Evolutionary conservation across 2,888 invertebrate species (phyloP), one percentile per base, ranked within the genome.

Genomic region (Mongoloraphidia duomilia): DNA sequence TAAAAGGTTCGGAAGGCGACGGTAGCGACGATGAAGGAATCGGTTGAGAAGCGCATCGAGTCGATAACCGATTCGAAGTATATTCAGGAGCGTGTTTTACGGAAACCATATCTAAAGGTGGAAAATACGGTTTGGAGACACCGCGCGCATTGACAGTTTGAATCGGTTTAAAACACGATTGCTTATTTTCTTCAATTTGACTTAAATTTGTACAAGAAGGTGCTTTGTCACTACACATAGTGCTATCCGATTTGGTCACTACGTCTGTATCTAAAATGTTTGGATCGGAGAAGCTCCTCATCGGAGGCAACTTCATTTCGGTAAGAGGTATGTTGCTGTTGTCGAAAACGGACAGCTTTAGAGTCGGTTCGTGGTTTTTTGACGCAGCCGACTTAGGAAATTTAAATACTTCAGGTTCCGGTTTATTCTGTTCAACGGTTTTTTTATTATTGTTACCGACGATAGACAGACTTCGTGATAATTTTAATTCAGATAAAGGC

Each of bases 401-500:
- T 26, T 26, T 26, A 26, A 26, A 26, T 26, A 26, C 6, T 26
- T 26, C 26, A 26, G 26, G 6, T 26, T 26, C 26, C 26, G 26
- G 26, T 6, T 26, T 26, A 26, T 6, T 26, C 26, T 26, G 26
- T 26, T 26, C 26, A 1, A 26, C 26, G 6, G 26, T 6, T 26
- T 26, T 26, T 26, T 26, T 26, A 26, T 26, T 26, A 26, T 26
- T 26, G 26, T 26, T 26, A 26, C 26, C 6, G 6, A 26, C 26
- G 26, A 26, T 6, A 6, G 26, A 26, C 26, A 6, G 6, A 1
- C 26, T 26, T 26, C 26, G 26, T 5, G 26, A 66, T 37, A 66
- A 50, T 10, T 67, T 67, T 34, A 65, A 55, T 56, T 66, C 76
- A 51, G 80, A 80, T 58, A 80, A 65, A 50, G 80, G 80, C 59